Base-by-base conservation (phyloP, 2,888 invertebrate genomes). In the Lacanobia wlatinum region DNA sequence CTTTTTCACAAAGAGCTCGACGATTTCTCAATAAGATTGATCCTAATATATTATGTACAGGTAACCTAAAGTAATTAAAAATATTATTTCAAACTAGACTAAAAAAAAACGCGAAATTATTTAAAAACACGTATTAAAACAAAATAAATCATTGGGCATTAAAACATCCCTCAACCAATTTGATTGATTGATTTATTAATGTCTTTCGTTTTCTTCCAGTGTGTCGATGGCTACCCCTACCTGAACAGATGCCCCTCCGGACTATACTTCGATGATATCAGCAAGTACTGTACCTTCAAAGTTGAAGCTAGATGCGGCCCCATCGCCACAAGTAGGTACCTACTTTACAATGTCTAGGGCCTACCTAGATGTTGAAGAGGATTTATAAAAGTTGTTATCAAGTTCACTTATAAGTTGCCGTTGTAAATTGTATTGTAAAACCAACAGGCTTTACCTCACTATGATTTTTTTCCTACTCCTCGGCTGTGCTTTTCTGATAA, bases 231-330 rank as follows among this genome's bases (percentile, higher is more conserved):
- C 75, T 98, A 97, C 90, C 98, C 99, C 1, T 99, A 99, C 92
- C 87, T 98, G 88, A 98, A 98, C 93, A 97, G 98, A 90, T 99
- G 99, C 92, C 99, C 99, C 16, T 98, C 98, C 4, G 98, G 98
- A 71, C 96, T 99, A 64, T 98, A 98, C 93, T 99, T 99, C 91
- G 99, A 99, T 92, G 99, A 99, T 90, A 97, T 98, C 88, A 98
- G 97, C 94, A 99, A 99, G 94, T 98, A 97, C 90, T 99, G 99
- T 92, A 99, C 98, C 4, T 99, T 99, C 93, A 98, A 98, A 95
- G 97, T 97, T 73, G 98, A 99, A 94, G 98, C 98, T 43, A 97
- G 98, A 90, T 99, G 99, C 92, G 99, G 99, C 63, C 99, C 99
- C 34, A 97, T 99, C 83, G 96, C 98, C 78, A 97, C 98, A 89